A percentile compares a stretch with the other conserved stretches of the same genome.
Conservation (phyloP, 92 coral and sea anemone species). For the Zoanthus sansibaricus region DNA sequence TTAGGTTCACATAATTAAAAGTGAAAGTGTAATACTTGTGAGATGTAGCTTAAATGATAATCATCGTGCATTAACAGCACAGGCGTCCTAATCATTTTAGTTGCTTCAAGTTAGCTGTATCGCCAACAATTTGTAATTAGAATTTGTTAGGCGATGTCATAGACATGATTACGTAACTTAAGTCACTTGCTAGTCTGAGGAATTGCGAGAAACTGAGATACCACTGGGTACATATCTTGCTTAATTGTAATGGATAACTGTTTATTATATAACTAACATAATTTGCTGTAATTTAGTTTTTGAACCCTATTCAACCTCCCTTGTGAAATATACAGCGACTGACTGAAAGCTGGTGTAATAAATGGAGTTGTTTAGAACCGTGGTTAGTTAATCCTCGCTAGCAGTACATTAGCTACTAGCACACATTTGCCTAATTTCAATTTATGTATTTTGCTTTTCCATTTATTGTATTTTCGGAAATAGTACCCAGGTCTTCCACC, state of each 20-base stretch:
- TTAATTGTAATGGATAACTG: not conserved
- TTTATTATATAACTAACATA: not conserved
- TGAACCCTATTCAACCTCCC: slow-evolving; percentile 2
- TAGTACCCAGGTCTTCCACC: no score
- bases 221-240: not conserved
- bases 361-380: slow-evolving; percentile 15
- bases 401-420: not conserved
- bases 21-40: no score
- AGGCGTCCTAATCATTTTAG: no score
- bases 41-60: no score
- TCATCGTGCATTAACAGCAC: no score
- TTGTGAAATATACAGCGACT: not conserved
- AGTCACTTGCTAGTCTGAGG: no score
- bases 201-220: no score
- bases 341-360: not conserved
- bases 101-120: not conserved
- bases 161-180: not conserved
- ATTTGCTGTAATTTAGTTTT: not conserved
- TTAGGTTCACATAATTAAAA: no score
- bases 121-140: no score
- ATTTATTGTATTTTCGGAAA: no score
- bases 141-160: not conserved
- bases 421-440: no score
- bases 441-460: no score
- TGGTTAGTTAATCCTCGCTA: slow-evolving; percentile 9